Conservation (phyloP, 1,140 invertebrate species). For the Pseudomyrmex pallidus region DNA sequence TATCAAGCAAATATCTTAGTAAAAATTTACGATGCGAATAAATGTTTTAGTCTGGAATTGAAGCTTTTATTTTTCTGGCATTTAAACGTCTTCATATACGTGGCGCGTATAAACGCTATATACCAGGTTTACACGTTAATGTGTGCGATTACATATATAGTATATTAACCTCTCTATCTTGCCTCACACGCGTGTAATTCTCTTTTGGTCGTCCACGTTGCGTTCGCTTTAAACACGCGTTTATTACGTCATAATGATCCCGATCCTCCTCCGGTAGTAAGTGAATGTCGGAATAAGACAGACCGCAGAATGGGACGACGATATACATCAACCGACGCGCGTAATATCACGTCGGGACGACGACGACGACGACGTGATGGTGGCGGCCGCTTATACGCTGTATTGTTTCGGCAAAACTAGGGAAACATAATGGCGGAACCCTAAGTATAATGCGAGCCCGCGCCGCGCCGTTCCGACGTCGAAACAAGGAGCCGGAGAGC, state of each 20-base stretch:
- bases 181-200: neutral
- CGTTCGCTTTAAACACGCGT: slow-evolving; percentile 27
- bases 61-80: neutral
- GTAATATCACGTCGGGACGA: slow-evolving; percentile 67
- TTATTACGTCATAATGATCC: slow-evolving; percentile 69
- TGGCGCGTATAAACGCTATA: too few species aligned
- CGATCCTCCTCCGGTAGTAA: slow-evolving; percentile 13
- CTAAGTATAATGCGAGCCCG: slow-evolving; percentile 43
- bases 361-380: slow-evolving; percentile 3
- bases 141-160: too few species aligned
- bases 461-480: neutral
- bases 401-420: slow-evolving; percentile 69
- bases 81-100: neutral
- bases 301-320: slow-evolving; percentile 40
- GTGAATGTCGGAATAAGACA: slow-evolving; percentile 34
- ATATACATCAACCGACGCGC: slow-evolving; percentile 71
- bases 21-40: neutral
- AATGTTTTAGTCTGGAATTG: neutral
- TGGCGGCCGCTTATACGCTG: slow-evolving; percentile 51
- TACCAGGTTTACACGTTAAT: too few species aligned
- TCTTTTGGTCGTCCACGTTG: neutral
- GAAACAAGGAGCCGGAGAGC: slow-evolving; percentile 35
- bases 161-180: neutral
- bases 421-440: slow-evolving; percentile 68
- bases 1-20: neutral